Percentiles rank a stretch among this genome's conserved stretches.
These are phyloP conservation scores for Danio kyathit DNA, from an alignment of 2,797 vertebrate species.

Conservation along the genomic window DNA sequence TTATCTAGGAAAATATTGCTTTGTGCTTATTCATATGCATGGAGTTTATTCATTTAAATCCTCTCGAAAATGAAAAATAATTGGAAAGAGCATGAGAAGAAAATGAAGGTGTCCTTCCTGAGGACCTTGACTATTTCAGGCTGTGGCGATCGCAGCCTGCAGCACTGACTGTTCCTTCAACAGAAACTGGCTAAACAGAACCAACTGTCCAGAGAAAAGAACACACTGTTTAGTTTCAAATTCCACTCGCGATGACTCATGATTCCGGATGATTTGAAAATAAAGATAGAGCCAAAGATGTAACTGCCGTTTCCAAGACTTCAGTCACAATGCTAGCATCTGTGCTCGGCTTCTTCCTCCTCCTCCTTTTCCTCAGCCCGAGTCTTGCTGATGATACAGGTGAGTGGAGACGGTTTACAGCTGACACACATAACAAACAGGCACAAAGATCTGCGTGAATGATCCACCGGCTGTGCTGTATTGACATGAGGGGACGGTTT, in stretches of 20 bases:
- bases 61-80: background rate
- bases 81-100: slow-evolving; percentile 4
- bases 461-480: slow-evolving; percentile 32
- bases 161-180: slow-evolving; percentile 38
- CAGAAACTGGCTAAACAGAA: slow-evolving; percentile 15
- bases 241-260: slow-evolving; percentile 41
- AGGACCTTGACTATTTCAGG: slow-evolving; percentile 43
- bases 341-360: slow-evolving; percentile 29
- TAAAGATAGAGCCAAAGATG: slow-evolving; percentile 39
- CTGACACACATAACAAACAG: background rate
- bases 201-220: slow-evolving; percentile 16
- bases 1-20: background rate
- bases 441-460: slow-evolving; percentile 26
- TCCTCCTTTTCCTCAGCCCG: slow-evolving; percentile 31
- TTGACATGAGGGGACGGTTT: slow-evolving; percentile 38
- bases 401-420: slow-evolving; percentile 45
- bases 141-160: background rate
- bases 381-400: slow-evolving; percentile 57
- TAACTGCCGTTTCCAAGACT: slow-evolving; percentile 1
- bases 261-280: slow-evolving; percentile 57
- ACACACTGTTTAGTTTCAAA: slow-evolving; percentile 40
- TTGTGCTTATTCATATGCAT: background rate
- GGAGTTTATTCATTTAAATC: slow-evolving; percentile 3
- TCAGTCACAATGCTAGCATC: slow-evolving; percentile 26
- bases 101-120: slow-evolving; percentile 21